Conservation (phyloP, 1,140 invertebrate species). For the Meloidogyne hapla region DNA sequence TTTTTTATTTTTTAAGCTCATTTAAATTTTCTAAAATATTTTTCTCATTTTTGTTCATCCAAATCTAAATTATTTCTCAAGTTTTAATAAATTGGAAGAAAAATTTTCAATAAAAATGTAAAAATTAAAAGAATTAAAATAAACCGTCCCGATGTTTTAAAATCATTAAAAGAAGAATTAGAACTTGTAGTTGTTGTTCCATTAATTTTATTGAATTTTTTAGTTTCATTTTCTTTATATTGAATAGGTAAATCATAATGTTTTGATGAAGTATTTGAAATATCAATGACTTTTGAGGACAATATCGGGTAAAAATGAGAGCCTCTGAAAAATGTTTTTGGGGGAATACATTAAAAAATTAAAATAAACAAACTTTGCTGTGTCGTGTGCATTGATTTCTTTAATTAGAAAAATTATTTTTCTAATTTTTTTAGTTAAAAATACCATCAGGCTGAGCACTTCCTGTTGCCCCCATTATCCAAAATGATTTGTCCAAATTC, state of each 20-base stretch:
- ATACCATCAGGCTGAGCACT: conserved; percentile 52
- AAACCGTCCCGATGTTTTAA: too few relatives aligned
- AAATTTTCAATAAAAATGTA: too few relatives aligned
- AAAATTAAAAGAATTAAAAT: neutral
- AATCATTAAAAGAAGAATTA: neutral
- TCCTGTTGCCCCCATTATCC: conserved; percentile 8
- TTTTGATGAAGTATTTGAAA: conserved; percentile 47
- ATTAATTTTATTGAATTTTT: neutral
- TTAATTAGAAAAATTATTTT: conserved; percentile 19
- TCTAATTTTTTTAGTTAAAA: conserved; percentile 18
- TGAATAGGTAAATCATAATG: conserved; percentile 45
- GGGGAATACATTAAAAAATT: neutral
- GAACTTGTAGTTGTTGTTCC: neutral
- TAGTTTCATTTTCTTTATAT: conserved; percentile 32
- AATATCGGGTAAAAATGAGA: conserved; percentile 54
- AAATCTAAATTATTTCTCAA: too few relatives aligned
- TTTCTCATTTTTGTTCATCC: too few relatives aligned
- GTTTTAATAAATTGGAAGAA: neutral
- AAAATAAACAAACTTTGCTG: conserved; percentile 8
- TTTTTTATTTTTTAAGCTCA: too few relatives aligned
- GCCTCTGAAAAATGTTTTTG: conserved; percentile 2
- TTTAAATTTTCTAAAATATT: too few relatives aligned
- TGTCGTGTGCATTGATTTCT: conserved; percentile 54
- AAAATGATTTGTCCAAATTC: conserved; percentile 8
- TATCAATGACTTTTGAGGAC: conserved; percentile 48